phyloP scores from a whole-genome alignment of 2,797 vertebrate genomes.

The Fistularia tabacaria region DNA sequence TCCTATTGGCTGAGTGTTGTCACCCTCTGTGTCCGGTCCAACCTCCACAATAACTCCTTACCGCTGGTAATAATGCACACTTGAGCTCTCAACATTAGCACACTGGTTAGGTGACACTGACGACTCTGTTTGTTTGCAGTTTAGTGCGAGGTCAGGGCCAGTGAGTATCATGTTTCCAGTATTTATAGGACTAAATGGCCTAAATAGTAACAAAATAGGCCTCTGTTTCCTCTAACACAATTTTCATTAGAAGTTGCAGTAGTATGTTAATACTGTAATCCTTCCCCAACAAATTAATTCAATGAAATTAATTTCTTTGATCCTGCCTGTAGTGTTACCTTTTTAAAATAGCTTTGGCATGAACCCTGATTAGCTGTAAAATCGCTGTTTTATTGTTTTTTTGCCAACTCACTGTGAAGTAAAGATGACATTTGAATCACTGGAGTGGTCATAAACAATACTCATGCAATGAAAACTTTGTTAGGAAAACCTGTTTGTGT shows the following conservation, averaged over 20 bases:
- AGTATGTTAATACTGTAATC: too few relatives aligned
- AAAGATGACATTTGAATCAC: constrained; percentile 56
- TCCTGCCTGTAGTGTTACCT: constrained; percentile 9
- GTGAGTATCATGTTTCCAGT: constrained; percentile 32
- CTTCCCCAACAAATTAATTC: too few relatives aligned
- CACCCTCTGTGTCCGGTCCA: constrained; percentile 42
- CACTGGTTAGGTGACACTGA: constrained; percentile 60
- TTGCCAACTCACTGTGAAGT: constrained; percentile 42
- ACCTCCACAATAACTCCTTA: constrained; percentile 54
- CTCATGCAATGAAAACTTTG: constrained; percentile 50
- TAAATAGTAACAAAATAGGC: constrained; percentile 21
- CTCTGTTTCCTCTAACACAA: constrained; percentile 11
- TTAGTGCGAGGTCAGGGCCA: constrained; percentile 54
- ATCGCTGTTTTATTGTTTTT: constrained; percentile 40
- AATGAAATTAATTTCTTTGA: too few relatives aligned
- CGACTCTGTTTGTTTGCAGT: constrained; percentile 54
- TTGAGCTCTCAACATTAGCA: constrained; percentile 44
- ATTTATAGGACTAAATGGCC: constrained; percentile 26
- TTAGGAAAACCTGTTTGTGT: constrained; percentile 33
- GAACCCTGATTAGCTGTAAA: constrained; percentile 47
- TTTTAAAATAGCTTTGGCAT: neutral
- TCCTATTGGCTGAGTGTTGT: constrained; percentile 54
- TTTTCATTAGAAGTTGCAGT: constrained; percentile 7
- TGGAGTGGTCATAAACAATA: constrained; percentile 43
- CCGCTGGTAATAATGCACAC: constrained; percentile 57